A percentile compares a stretch with the other conserved stretches of the same genome.
Evolutionary conservation across 2,888 invertebrate genomes (phyloP).

Genomic region (Drosophila demipolita): DNA sequence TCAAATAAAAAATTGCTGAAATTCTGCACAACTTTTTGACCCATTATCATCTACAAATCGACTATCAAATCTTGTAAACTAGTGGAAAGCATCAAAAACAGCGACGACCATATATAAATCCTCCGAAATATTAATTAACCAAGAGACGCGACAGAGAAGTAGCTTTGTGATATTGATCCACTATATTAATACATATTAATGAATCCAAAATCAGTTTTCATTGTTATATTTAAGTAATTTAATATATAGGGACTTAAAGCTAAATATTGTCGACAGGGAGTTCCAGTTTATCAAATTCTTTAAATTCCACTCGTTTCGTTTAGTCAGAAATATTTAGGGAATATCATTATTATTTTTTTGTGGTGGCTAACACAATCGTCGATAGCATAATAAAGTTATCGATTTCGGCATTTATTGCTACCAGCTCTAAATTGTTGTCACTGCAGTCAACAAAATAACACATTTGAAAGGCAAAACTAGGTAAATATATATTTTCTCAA

Average conservation of each 20-base stretch:
- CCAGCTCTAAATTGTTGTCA: conserved; percentile 13
- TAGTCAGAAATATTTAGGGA: not conserved
- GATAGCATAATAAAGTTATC: conserved; percentile 3
- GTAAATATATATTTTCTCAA: conserved; percentile 4
- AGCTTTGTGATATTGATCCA: not conserved
- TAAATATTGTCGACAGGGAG: not conserved
- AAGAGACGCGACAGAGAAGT: not conserved
- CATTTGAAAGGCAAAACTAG: not conserved
- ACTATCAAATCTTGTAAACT: not conserved
- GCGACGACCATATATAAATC: not conserved
- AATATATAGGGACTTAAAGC: not conserved
- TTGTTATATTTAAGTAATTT: too few relatives aligned
- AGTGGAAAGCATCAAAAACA: not conserved
- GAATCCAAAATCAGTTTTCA: not conserved
- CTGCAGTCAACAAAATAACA: conserved; percentile 2
- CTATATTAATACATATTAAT: not conserved
- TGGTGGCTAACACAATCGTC: not conserved
- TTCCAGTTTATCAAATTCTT: not conserved
- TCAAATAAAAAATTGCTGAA: not conserved
- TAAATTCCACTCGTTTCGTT: not conserved
- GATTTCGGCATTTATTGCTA: conserved; percentile 7
- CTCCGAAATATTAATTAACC: not conserved
- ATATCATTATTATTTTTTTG: not conserved
- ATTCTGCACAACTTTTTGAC: not conserved
- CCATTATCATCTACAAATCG: not conserved